Conservation (phyloP, 2,113 vertebrate genomes). For the Rhinichthys klamathensis region DNA sequence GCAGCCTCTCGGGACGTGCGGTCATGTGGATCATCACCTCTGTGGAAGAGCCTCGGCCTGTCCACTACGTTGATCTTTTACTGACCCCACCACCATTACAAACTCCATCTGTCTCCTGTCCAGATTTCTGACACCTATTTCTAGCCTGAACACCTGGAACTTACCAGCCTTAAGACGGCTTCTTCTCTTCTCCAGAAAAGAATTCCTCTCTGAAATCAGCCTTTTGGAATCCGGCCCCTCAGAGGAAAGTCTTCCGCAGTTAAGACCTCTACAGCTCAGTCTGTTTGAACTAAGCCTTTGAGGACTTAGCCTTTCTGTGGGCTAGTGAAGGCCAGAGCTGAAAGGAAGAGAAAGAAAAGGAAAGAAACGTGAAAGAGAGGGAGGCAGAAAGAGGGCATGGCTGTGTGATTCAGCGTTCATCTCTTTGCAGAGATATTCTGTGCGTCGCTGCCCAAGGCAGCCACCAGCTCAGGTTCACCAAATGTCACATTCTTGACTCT, state of each 20-base stretch:
- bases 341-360: conserved; percentile 40
- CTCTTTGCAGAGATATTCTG: conserved; percentile 34
- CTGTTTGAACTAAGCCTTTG: conserved; percentile 59
- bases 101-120: conserved; percentile 37
- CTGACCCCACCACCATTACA: conserved; percentile 15
- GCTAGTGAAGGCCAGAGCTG: conserved; percentile 49
- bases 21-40: conserved; percentile 44
- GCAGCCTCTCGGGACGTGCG: conserved; percentile 34
- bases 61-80: conserved; percentile 25
- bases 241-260: conserved; percentile 51
- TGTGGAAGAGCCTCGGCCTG: conserved; percentile 6
- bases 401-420: conserved; percentile 25
- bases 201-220: conserved; percentile 42
- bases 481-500: conserved; percentile 30
- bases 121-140: conserved; percentile 32
- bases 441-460: conserved; percentile 10
- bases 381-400: conserved; percentile 25
- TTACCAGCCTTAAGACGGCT: conserved; percentile 41
- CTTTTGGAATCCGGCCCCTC: conserved; percentile 48
- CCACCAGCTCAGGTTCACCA: not conserved
- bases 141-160: conserved; percentile 48
- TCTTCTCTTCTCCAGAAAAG: conserved; percentile 48
- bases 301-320: conserved; percentile 57
- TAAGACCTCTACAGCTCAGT: conserved; percentile 58
- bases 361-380: conserved; percentile 24